These are phyloP conservation scores for Yponomeuta malinellus DNA, from an alignment of 2,888 invertebrate genomes.

Conservation along the genomic window DNA sequence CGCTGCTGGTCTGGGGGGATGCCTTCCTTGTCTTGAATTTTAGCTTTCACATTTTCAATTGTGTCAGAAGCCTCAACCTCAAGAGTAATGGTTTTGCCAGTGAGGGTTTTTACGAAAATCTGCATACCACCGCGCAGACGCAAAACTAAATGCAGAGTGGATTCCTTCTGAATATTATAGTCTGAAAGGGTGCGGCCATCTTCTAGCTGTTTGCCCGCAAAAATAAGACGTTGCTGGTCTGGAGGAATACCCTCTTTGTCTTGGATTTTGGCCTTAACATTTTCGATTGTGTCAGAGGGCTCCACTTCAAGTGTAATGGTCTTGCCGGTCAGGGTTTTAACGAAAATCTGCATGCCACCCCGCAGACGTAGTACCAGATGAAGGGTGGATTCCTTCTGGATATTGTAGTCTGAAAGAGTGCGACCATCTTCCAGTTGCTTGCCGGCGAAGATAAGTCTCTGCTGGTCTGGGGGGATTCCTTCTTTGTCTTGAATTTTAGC, in stretches of 20 bases:
- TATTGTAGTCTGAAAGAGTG: constrained; percentile 24
- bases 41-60: constrained; percentile 23
- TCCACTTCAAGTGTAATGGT: constrained; percentile 24
- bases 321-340: constrained; percentile 23
- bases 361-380: constrained; percentile 23
- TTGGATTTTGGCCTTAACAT: constrained; percentile 24
- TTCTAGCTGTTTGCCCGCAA: constrained; percentile 23
- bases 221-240: constrained; percentile 23
- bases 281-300: constrained; percentile 23
- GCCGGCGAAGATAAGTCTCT: constrained; percentile 24
- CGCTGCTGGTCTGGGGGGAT: constrained; percentile 25
- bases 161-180: constrained; percentile 25
- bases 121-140: constrained; percentile 24
- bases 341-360: constrained; percentile 25
- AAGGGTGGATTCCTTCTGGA: constrained; percentile 25
- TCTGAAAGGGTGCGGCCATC: constrained; percentile 24
- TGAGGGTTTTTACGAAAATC: constrained; percentile 23
- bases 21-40: constrained; percentile 24
- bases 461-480: constrained; percentile 25
- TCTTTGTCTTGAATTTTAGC: constrained; percentile 26
- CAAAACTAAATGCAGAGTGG: constrained; percentile 26
- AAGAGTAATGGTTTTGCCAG: constrained; percentile 23
- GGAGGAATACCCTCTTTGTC: constrained; percentile 24
- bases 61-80: constrained; percentile 22
- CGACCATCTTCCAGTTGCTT: constrained; percentile 25